Evolutionary conservation across 2,797 vertebrate species (phyloP), one percentile per base, ranked within the genome.

Genomic region (Platyrinchus mystaceus): DNA sequence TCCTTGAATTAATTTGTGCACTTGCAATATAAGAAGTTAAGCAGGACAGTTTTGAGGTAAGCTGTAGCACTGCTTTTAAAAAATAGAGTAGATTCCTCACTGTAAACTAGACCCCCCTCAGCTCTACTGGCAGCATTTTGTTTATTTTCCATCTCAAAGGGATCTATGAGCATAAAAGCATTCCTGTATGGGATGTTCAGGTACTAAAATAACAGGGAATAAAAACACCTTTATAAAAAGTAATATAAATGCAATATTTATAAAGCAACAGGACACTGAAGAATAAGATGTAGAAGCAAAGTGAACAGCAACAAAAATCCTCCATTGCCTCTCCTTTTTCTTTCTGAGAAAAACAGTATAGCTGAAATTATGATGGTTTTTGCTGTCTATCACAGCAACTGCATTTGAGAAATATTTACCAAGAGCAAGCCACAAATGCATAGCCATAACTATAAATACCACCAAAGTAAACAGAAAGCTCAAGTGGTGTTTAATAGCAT

Each of bases 391-490:
- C 84, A 64, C 10, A 74, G 64, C 46, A 75, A 73, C n/a, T 79
- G 41, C 64, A 68, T 76, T 73, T 79, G 64, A 76, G 63, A 92
- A 95, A 84, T 83, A 82, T 82, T 95, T 93, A 92, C 53, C 37
- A 77, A 85, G 46, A 68, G 37, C 27, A 84, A 91, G 43, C 52
- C 80, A 71, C 56, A 92, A 92, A 89, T 77, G 56, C 44, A 87
- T 36, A 89, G 44, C 71, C 68, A 71, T 92, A 84, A 76, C 67
- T 91, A 86, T 79, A 95, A 95, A 90, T 87, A 79, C 30, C 79
- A 73, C 39, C 43, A 81, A 79, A 93, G 66, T 81, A 95, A 96
- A 95, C 73, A 87, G 79, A 94, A 89, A 87, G 63, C 77, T 92
- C 73, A 93, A 86, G 36, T 71, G 74, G 47, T 95, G 56, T 89